A percentile compares a stretch with the other conserved stretches of the same genome.
These are phyloP conservation scores for Cerastis rubricosa DNA, from an alignment of 2,888 invertebrate species.

Conservation along the genomic window DNA sequence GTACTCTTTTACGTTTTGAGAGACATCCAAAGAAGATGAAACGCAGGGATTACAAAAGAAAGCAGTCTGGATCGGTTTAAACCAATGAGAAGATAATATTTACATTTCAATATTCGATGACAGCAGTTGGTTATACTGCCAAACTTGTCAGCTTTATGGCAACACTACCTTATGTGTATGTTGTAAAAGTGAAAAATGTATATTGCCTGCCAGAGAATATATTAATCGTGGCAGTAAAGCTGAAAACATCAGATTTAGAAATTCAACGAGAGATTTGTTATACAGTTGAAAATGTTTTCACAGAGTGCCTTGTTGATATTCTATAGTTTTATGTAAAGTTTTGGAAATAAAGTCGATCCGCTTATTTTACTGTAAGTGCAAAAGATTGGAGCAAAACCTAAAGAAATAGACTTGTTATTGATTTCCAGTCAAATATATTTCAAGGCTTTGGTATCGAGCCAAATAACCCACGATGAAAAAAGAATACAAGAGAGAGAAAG, in stretches of 20 bases:
- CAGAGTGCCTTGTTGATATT: constrained; percentile 47
- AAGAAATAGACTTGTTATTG: not conserved
- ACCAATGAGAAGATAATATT: constrained; percentile 22
- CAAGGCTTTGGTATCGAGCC: not conserved
- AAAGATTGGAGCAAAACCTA: not conserved
- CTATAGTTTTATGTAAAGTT: constrained; percentile 24
- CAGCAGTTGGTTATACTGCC: constrained; percentile 33
- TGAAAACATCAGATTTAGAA: constrained; percentile 78
- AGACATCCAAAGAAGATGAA: not conserved
- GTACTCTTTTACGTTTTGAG: too few species aligned
- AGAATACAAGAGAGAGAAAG: not conserved
- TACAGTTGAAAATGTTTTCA: constrained; percentile 65
- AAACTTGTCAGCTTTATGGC: constrained; percentile 59
- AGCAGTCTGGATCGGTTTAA: not conserved
- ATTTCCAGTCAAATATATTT: not conserved
- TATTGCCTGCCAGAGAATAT: constrained; percentile 79
- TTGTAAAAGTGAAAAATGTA: constrained; percentile 80
- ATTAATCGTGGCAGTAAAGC: constrained; percentile 79
- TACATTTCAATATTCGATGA: constrained; percentile 52
- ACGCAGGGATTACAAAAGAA: not conserved
- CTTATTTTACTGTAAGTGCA: not conserved
- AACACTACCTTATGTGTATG: constrained; percentile 66
- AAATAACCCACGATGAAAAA: too few species aligned
- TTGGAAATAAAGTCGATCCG: not conserved
- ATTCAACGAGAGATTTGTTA: constrained; percentile 74